These are phyloP conservation scores for Cassiopea andromeda DNA, from an alignment of 30 jellyfish, hydroid and myxozoan species.

Conservation along the genomic window DNA sequence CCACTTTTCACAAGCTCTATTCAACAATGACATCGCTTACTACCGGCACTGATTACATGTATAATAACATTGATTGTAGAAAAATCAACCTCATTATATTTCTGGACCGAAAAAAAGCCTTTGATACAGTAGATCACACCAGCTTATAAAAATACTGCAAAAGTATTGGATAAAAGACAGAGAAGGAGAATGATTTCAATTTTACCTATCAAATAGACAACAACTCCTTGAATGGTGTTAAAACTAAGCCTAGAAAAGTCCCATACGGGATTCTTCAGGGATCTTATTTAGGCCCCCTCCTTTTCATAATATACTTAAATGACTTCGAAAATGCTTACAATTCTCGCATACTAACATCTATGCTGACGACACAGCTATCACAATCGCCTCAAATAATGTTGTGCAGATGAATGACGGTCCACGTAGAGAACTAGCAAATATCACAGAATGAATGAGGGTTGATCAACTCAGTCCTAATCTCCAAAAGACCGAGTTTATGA, in stretches of 20 bases:
- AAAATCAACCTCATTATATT: constrained; percentile 8
- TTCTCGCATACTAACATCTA: not conserved
- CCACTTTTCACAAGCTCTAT: constrained; percentile 2
- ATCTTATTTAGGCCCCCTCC: constrained; percentile 15
- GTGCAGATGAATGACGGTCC: not conserved
- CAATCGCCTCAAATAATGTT: not conserved
- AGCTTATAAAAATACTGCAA: constrained; percentile 13
- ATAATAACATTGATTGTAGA: not conserved
- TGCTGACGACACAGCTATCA: constrained; percentile 1
- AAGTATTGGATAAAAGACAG: constrained; percentile 28
- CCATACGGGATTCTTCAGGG: constrained; percentile 3
- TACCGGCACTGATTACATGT: not conserved
- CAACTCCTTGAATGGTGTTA: constrained; percentile 7
- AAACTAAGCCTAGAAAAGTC: not conserved
- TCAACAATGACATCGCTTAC: constrained; percentile 8
- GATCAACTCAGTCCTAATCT: not conserved
- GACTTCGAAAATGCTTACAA: constrained; percentile 12
- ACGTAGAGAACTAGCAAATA: not conserved
- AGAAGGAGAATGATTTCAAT: constrained; percentile 17
- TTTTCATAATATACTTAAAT: constrained; percentile 1
- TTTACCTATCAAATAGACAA: constrained; percentile 19
- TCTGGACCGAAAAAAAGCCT: constrained; percentile 34
- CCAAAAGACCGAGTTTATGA: not conserved
- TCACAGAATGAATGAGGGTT: constrained; percentile 7
- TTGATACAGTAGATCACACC: constrained; percentile 40